Conservation (phyloP, 64 coral and sea anemone species). For the Montipora sp. region DNA sequence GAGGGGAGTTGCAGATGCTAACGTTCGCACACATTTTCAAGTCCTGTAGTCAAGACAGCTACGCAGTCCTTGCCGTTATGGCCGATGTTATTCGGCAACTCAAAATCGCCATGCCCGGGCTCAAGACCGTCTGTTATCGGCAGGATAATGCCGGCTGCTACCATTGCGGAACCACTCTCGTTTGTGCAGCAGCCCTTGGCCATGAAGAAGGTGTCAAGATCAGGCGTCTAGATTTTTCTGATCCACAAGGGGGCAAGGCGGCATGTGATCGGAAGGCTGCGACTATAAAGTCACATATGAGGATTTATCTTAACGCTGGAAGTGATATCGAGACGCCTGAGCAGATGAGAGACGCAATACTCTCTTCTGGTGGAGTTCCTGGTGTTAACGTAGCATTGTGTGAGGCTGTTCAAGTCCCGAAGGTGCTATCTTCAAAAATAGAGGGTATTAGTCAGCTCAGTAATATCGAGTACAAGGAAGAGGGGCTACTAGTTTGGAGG, state of each 20-base stretch:
- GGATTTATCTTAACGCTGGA: slow-evolving; percentile 38
- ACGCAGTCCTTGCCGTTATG: slow-evolving; percentile 10
- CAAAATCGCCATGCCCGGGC: slow-evolving; percentile 11
- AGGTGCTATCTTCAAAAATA: neutral
- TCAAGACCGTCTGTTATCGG: slow-evolving; percentile 9
- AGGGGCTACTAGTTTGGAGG: too few relatives aligned
- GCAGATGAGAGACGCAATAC: slow-evolving; percentile 32
- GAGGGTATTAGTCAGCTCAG: slow-evolving; percentile 9
- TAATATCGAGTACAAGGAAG: slow-evolving; percentile 34
- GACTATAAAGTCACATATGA: slow-evolving; percentile 56
- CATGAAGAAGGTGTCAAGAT: slow-evolving; percentile 43
- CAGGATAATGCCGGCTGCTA: slow-evolving; percentile 13
- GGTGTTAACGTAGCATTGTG: slow-evolving; percentile 57
- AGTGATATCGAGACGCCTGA: slow-evolving; percentile 45
- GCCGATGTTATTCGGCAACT: slow-evolving; percentile 14
- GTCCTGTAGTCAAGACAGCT: neutral
- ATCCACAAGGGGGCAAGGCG: slow-evolving; percentile 52
- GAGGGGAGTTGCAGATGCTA: slow-evolving; percentile 2
- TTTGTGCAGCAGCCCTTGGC: slow-evolving; percentile 44
- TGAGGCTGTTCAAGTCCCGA: slow-evolving; percentile 47
- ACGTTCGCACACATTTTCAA: slow-evolving; percentile 26
- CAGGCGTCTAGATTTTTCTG: slow-evolving; percentile 59
- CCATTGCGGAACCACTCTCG: slow-evolving; percentile 46
- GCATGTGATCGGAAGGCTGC: slow-evolving; percentile 54
- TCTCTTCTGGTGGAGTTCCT: slow-evolving; percentile 17